phyloP scores from a whole-genome alignment of 2,888 invertebrate species.

The Catocala fraxini region DNA sequence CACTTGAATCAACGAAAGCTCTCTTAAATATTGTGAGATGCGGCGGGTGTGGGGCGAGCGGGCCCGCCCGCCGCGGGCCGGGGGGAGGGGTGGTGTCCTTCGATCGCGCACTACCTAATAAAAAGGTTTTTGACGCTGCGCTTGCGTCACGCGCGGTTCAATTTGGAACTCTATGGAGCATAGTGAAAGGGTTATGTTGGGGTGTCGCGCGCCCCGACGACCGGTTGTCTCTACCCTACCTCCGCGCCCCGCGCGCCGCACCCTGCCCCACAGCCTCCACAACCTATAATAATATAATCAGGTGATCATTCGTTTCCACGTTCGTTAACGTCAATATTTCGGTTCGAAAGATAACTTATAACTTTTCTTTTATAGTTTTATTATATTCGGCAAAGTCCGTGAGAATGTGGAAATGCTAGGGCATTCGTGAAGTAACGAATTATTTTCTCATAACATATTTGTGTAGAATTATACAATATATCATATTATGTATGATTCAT shows the following conservation, averaged over 20 bases:
- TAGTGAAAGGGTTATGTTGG: constrained; percentile 49
- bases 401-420: not conserved
- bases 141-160: constrained; percentile 26
- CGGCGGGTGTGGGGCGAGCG: constrained; percentile 6
- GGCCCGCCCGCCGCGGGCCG: constrained; percentile 33
- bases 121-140: constrained; percentile 70
- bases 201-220: constrained; percentile 44
- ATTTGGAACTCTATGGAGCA: constrained; percentile 41
- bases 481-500: not conserved
- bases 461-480: not conserved
- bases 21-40: constrained; percentile 32
- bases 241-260: constrained; percentile 31
- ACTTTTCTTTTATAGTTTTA: constrained; percentile 2
- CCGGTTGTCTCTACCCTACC: constrained; percentile 58
- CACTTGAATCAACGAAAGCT: constrained; percentile 45
- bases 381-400: not conserved
- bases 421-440: too few species aligned
- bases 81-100: constrained; percentile 59
- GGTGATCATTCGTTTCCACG: constrained; percentile 48
- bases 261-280: constrained; percentile 32
- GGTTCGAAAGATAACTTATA: constrained; percentile 2
- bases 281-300: constrained; percentile 56
- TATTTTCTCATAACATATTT: not conserved
- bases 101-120: constrained; percentile 61
- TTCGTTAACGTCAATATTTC: constrained; percentile 23